Base-by-base conservation (phyloP, 1,140 invertebrate genomes). In the Halictus rubicundus region DNA sequence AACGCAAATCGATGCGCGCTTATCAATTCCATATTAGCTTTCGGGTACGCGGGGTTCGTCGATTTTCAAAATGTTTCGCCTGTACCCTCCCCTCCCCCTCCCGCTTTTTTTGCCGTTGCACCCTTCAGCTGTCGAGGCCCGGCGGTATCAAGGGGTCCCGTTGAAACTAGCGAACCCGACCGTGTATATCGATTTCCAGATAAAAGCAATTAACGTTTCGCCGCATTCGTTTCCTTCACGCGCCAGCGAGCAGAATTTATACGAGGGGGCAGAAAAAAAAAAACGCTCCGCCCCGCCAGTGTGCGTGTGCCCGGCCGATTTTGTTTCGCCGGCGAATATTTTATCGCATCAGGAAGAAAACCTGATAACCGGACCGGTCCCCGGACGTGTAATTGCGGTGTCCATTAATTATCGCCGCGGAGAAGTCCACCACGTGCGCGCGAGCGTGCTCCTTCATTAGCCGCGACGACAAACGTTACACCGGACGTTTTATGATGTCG, bases 161-260 rank as follows among this genome's bases (percentile, higher is more conserved):
- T 66, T 49, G 49, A 21, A 69, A 69, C 60, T 7, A 9, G 52
- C 27, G 21, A 9, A 54, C 21, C 49, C 46, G 0, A 68, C 25
- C 46, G 46, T 54, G n/a, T 59, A 21, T 54, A 79, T 79, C 78
- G 78, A 79, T 79, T 49, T 32, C 39, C 60, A 42, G 71, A 66
- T 74, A 79, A 79, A 79, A 68, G 71, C 78, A 74, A 74, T 79
- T 79, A 74, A 73, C 78, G 78, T 79, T 74, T 74, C 63, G 61
- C 52, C 77, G 61, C 61, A 46, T 66, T 73, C 71, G 63, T 79
- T 66, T 66, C 42, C 78, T 73, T 74, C 69, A 65, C 69, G 68
- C 69, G 63, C 52, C 8, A 59, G 16, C 77, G 77, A 59, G 7
- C 59, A 39, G 60, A 73, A 65, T 72, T 46, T 78, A 71, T 70